Evolutionary conservation across 1,140 invertebrate genomes (phyloP).

Genomic region (Panagrolaimus sp.): DNA sequence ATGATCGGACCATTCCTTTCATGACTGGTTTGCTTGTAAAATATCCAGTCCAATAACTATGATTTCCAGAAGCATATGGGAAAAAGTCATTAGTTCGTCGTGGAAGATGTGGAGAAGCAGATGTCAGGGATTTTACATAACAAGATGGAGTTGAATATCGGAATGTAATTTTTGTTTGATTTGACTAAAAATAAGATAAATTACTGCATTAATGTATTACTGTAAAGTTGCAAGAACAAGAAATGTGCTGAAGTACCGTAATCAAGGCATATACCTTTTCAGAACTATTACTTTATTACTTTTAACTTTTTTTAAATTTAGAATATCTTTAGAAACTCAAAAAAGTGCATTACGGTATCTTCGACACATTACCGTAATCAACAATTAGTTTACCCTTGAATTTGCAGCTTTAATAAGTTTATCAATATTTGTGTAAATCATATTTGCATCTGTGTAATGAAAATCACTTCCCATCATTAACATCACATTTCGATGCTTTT

Average conservation of each 20-base stretch:
- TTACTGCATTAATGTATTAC: not conserved
- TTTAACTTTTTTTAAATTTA: no score
- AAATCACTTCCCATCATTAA: slow-evolving; percentile 92
- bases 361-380: not conserved
- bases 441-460: slow-evolving; percentile 75
- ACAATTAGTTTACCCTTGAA: not conserved
- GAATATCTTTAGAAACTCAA: no score
- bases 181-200: not conserved
- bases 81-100: slow-evolving; percentile 80
- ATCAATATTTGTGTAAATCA: slow-evolving; percentile 81
- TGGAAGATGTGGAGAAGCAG: slow-evolving; percentile 67
- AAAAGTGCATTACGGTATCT: no score
- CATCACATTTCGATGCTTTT: slow-evolving; percentile 70
- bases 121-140: slow-evolving; percentile 77
- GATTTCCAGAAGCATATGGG: slow-evolving; percentile 77
- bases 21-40: slow-evolving; percentile 73
- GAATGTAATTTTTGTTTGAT: slow-evolving; percentile 9
- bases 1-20: slow-evolving; percentile 67
- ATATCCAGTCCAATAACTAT: slow-evolving; percentile 88
- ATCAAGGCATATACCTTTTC: no score
- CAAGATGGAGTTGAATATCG: slow-evolving; percentile 84
- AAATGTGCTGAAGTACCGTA: no score
- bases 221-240: no score
- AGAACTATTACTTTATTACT: no score
- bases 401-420: slow-evolving; percentile 72